Percentiles rank a stretch among this genome's conserved stretches.
These are phyloP conservation scores for Sipunculus nudus DNA, from an alignment of 2,888 invertebrate genomes.

Conservation along the genomic window DNA sequence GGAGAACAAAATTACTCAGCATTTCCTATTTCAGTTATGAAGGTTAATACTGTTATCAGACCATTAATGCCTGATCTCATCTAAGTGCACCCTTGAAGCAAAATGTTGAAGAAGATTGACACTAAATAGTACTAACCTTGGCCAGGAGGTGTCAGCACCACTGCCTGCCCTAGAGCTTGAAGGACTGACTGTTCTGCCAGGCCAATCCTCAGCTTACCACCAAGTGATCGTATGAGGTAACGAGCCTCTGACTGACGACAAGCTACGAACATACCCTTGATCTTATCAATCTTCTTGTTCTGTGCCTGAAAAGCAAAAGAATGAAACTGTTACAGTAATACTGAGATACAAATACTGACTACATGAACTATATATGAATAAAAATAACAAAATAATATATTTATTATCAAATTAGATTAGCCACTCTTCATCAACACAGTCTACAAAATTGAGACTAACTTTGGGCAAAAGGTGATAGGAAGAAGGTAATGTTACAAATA, in stretches of 20 bases:
- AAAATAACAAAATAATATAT: too few species aligned
- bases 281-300: constrained; percentile 87
- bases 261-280: constrained; percentile 91
- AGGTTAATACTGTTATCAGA: too few species aligned
- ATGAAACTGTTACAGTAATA: constrained; percentile 2
- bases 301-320: constrained; percentile 58
- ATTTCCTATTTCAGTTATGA: too few species aligned
- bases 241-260: constrained; percentile 86
- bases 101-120: neutral
- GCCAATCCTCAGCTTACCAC: constrained; percentile 95
- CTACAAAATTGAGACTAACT: too few species aligned
- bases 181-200: constrained; percentile 96
- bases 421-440: too few species aligned
- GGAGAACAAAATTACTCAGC: too few species aligned
- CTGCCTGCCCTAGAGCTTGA: constrained; percentile 86
- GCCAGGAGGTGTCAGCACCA: constrained; percentile 79
- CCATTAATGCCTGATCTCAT: too few species aligned
- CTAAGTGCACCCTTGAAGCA: too few species aligned
- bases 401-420: too few species aligned
- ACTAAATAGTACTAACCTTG: constrained; percentile 66
- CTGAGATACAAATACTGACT: constrained; percentile 8
- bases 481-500: too few species aligned
- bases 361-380: neutral
- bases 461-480: too few species aligned
- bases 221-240: constrained; percentile 87